phyloP scores from a whole-genome alignment of 2,888 invertebrate genomes.

The Agonopterix alstromeriana region DNA sequence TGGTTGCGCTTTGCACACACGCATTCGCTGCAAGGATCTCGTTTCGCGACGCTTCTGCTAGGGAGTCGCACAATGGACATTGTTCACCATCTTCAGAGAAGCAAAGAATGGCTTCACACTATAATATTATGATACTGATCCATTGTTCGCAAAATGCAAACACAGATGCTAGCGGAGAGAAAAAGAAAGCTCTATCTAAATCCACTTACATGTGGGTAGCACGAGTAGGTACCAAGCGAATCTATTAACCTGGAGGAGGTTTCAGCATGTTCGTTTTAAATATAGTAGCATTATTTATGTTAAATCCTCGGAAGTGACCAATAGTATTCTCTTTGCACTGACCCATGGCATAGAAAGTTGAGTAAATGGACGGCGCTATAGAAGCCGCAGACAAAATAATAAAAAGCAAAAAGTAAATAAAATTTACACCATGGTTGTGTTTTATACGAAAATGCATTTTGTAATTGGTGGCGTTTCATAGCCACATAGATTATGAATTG shows the following conservation, averaged over 20 bases:
- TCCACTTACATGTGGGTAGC: background rate
- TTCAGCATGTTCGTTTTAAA: too few species aligned
- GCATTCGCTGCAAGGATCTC: constrained; percentile 32
- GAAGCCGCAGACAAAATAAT: constrained; percentile 35
- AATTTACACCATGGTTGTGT: constrained; percentile 13
- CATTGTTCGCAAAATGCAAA: constrained; percentile 44
- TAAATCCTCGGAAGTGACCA: constrained; percentile 27
- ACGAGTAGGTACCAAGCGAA: background rate
- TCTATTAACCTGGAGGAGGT: too few species aligned
- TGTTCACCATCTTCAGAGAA: constrained; percentile 44
- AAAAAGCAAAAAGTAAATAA: constrained; percentile 32
- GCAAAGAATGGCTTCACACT: constrained; percentile 46
- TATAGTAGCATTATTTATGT: too few species aligned
- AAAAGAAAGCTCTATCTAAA: background rate
- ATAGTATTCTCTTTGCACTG: constrained; percentile 43
- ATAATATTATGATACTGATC: constrained; percentile 37
- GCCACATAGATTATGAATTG: constrained; percentile 17
- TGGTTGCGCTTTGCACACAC: constrained; percentile 7
- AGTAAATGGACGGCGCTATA: constrained; percentile 44
- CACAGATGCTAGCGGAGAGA: constrained; percentile 23
- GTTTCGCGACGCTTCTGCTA: constrained; percentile 44
- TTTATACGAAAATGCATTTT: background rate
- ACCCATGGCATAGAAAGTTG: constrained; percentile 30
- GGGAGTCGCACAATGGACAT: constrained; percentile 59
- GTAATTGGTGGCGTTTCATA: constrained; percentile 3